Evolutionary conservation across 1,140 invertebrate species (phyloP), one percentile per base, ranked within the genome.

Genomic region (Diabrotica virgifera): DNA sequence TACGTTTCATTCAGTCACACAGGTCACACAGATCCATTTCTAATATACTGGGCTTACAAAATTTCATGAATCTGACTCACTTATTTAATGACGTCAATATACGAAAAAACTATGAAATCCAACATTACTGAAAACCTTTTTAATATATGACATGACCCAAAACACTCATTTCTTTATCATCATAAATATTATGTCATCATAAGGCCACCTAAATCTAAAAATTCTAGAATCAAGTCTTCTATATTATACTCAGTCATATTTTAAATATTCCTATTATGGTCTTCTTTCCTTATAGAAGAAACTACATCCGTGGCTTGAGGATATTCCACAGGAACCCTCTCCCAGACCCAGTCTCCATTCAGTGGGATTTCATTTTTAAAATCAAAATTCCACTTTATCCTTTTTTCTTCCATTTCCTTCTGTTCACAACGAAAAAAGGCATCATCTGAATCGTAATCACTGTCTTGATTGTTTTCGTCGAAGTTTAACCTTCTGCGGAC

Each of bases 271-370:
- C 62, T 56, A 24, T 46, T 57, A 5, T 64, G 24, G 12, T 40
- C n/a, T 14, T 46, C 36, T 64, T 53, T 59, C 36, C 13, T 36
- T 13, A 51, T 37, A 35, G 55, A 46, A 52, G 52, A 63, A 9
- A 63, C 36, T 11, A 55, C 12, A 14, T 54, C 51, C 12, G 11
- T 14, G 10, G 10, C 52, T 14, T 63, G 35, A 13, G 14, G 35
- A 55, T 14, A n/a, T 36, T 46, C 37, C 38, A 36, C 40, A 52
- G 52, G n/a, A 7, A 73, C 68, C 40, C 55, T 70, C 60, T 74
- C 73, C 76, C 76, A 77, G 35, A 71, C 68, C 73, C 72, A 77
- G 35, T 74, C 70, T 4, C 76, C 74, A n/a, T 74, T 70, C 54
- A 77, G 64, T 0, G 76, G 76, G 8, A 64, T 40, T 63, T 75